Evolutionary conservation across 2,888 invertebrate species (phyloP), one percentile per base, ranked within the genome.

Genomic region (Catonia carolina): DNA sequence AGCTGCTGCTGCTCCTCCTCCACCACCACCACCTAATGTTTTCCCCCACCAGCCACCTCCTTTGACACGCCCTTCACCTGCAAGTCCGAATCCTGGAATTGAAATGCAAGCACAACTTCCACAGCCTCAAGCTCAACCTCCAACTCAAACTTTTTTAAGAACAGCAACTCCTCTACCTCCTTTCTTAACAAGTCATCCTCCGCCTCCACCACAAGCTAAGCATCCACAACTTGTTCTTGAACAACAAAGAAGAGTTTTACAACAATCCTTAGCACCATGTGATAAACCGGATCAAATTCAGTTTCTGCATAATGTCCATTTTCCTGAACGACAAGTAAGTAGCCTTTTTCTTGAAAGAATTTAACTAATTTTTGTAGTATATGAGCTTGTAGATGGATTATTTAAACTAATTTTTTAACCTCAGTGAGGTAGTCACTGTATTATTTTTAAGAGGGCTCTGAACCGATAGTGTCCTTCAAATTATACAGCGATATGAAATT

Each of bases 231-330:
- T 39, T 8, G 10, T 58, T 8, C 22, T 50, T 8, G 54, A 58
- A 8, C 58, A 58, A 20, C 58, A 49, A 18, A 39, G 54, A 27
- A 20, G 53, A 3, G 15, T 56, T 20, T 14, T 55, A 48, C 51
- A 51, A 59, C 48, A 56, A 27, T 35, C 53, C 10, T 62, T 65
- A 23, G 57, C 66, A 14, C 63, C 65, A 5, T 64, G 52, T 20
- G 59, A 45, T 12, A 67, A 61, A 53, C 75, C 76, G 7, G 73
- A 77, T 61, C 77, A 77, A 55, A 77, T 79, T 60, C 79, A 79
- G 65, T 80, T 80, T 68, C 71, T 79, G 53, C 78, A 78, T 62
- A 80, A 79, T 65, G 79, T 79, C 3, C 79, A 80, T 68, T 77
- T 78, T 62, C 77, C 77, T 0, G 75, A 76, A 67, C 69, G 70